These are phyloP conservation scores for Scolopax bukidnonensis DNA, from an alignment of 2,797 vertebrate species.

Conservation along the genomic window DNA sequence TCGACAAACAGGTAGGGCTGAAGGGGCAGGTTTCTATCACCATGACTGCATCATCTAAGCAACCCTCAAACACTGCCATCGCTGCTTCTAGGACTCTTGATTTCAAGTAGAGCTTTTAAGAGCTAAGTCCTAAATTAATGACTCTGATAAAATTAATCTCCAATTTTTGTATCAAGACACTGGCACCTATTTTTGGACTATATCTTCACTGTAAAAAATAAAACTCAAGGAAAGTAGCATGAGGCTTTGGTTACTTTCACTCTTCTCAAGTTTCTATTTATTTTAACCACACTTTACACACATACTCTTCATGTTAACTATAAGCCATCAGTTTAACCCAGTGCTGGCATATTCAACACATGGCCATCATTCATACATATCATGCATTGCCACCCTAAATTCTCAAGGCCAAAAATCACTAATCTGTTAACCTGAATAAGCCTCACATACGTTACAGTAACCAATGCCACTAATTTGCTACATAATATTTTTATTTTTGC, in stretches of 20 bases:
- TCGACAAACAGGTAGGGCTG: neutral
- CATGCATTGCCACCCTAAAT: neutral
- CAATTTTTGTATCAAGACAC: neutral
- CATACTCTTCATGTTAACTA: neutral
- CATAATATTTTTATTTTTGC: neutral
- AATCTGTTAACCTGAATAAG: neutral
- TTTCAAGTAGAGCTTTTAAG: neutral
- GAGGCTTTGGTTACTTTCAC: neutral
- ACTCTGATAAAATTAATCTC: neutral
- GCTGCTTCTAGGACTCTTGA: neutral
- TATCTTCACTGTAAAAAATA: neutral
- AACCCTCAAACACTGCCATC: neutral
- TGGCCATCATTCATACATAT: neutral
- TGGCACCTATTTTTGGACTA: neutral
- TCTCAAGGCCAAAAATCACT: neutral
- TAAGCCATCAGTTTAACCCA: neutral
- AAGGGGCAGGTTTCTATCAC: neutral
- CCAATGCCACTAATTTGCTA: neutral
- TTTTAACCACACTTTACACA: neutral
- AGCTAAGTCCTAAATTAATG: neutral
- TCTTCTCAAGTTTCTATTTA: neutral
- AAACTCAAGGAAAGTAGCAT: neutral
- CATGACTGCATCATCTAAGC: rapidly evolving
- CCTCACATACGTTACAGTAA: neutral
- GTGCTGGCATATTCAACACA: neutral